Conservation (phyloP, 2,888 invertebrate species). For the Amblyjoppa proteus region DNA sequence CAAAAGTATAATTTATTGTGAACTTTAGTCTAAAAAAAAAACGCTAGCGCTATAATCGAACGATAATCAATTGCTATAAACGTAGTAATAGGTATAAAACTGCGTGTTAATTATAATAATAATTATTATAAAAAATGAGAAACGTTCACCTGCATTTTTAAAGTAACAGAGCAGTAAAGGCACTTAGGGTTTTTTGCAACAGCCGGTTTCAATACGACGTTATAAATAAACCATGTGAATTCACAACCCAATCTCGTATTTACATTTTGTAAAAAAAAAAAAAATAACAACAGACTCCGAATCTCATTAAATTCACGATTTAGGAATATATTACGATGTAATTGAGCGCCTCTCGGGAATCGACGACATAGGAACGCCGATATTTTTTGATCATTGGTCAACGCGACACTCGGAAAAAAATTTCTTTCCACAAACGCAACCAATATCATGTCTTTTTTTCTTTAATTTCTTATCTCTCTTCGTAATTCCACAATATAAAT, state of each 20-base stretch:
- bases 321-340: background rate
- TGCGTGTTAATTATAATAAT: slow-evolving; percentile 63
- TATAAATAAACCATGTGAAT: slow-evolving; percentile 58
- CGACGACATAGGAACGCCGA: background rate
- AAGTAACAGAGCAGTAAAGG: slow-evolving; percentile 63
- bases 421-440: slow-evolving; percentile 16
- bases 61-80: slow-evolving; percentile 65
- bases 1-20: slow-evolving; percentile 66
- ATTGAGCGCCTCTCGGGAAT: slow-evolving; percentile 31
- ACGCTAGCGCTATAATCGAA: slow-evolving; percentile 58
- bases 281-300: slow-evolving; percentile 7
- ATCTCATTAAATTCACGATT: slow-evolving; percentile 19
- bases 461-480: background rate
- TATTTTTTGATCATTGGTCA: slow-evolving; percentile 1
- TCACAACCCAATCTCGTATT: slow-evolving; percentile 52
- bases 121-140: slow-evolving; percentile 27
- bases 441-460: background rate
- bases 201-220: slow-evolving; percentile 56
- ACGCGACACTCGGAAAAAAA: slow-evolving; percentile 28
- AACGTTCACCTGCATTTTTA: slow-evolving; percentile 55
- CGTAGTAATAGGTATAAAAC: slow-evolving; percentile 63
- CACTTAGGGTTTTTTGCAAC: slow-evolving; percentile 63
- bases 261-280: slow-evolving; percentile 44
- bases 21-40: slow-evolving; percentile 51
- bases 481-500: slow-evolving; percentile 39